phyloP scores from a whole-genome alignment of 2,113 vertebrate genomes.

The Chaenogobius annularis region DNA sequence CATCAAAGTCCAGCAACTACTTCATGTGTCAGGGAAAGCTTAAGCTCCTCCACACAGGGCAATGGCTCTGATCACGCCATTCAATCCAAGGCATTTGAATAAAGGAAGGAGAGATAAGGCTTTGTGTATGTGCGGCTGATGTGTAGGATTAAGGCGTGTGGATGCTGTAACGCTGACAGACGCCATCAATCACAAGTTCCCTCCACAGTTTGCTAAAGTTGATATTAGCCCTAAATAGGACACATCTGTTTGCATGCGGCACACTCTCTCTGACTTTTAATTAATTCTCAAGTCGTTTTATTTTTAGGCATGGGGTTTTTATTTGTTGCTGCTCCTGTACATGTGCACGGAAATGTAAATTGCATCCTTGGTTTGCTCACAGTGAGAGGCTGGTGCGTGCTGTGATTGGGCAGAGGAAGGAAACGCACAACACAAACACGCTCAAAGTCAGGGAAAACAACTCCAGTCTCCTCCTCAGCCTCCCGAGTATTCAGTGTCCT shows the following conservation, averaged over 20 bases:
- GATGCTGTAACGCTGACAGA: constrained; percentile 72
- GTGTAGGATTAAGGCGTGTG: constrained; percentile 64
- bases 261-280: constrained; percentile 78
- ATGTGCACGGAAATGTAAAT: constrained; percentile 81
- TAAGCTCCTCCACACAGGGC: constrained; percentile 78
- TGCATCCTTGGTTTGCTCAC: constrained; percentile 72
- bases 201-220: constrained; percentile 77
- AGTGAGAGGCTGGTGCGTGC: constrained; percentile 68
- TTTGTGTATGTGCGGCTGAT: constrained; percentile 65
- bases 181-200: constrained; percentile 80
- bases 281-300: constrained; percentile 83
- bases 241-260: constrained; percentile 82
- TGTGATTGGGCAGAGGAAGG: constrained; percentile 63
- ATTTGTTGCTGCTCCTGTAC: constrained; percentile 77
- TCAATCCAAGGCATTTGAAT: constrained; percentile 80
- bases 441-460: constrained; percentile 74
- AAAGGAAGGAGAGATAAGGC: constrained; percentile 77
- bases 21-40: constrained; percentile 77
- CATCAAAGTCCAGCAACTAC: constrained; percentile 81
- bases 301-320: constrained; percentile 78
- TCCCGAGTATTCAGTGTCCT: constrained; percentile 28
- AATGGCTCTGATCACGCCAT: constrained; percentile 79
- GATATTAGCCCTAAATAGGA: constrained; percentile 83
- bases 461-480: constrained; percentile 60
- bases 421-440: constrained; percentile 66